Conservation (phyloP, 2,888 invertebrate genomes). For the Noctua comes region DNA sequence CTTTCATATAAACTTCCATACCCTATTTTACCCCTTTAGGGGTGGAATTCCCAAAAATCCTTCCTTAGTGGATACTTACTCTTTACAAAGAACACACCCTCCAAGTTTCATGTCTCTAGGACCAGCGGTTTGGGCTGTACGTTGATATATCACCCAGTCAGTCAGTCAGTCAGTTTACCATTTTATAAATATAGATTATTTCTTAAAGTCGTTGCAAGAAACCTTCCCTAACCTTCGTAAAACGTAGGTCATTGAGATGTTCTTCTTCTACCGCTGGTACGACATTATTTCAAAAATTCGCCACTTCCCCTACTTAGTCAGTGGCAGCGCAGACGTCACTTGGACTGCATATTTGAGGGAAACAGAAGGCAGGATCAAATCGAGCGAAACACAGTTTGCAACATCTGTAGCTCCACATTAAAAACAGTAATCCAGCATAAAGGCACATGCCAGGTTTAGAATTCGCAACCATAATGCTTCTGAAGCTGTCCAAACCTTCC, state of each 20-base stretch:
- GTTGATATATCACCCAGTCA: too few relatives aligned
- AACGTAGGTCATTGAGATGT: neutral
- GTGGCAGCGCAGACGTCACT: neutral
- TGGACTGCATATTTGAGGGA: neutral
- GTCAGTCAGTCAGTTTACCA: too few relatives aligned
- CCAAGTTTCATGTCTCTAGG: too few relatives aligned
- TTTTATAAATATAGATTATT: too few relatives aligned
- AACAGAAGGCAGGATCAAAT: neutral
- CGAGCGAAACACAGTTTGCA: neutral
- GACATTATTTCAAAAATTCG: neutral
- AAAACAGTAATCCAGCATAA: neutral
- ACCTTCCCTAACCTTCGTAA: neutral
- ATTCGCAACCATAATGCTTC: neutral
- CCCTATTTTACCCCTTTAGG: too few relatives aligned
- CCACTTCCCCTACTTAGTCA: neutral
- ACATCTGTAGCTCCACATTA: neutral
- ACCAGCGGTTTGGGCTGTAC: too few relatives aligned
- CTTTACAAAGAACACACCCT: too few relatives aligned
- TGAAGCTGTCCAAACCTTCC: neutral
- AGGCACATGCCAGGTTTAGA: neutral
- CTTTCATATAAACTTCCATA: too few relatives aligned
- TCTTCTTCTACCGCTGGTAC: neutral
- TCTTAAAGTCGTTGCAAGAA: neutral
- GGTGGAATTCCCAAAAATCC: too few relatives aligned
- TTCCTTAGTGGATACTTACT: too few relatives aligned